Evolutionary conservation across 2,113 vertebrate species (phyloP), one percentile per base, ranked within the genome.

Genomic region (Periophthalmus modestus): DNA sequence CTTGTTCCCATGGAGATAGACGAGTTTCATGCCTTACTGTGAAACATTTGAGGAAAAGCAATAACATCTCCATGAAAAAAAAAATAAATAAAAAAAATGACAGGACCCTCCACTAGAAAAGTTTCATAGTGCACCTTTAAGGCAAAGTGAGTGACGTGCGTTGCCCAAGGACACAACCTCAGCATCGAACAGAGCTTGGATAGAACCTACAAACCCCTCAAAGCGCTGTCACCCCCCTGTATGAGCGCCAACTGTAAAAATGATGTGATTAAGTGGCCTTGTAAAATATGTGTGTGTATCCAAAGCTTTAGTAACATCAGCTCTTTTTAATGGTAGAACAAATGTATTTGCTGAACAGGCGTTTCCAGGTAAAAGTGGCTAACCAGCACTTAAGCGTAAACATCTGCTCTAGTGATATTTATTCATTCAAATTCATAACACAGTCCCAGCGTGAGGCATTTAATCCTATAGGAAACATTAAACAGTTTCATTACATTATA

Each of bases 371-470:
- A 18, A 62, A 62, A 62, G 59, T 19, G 59, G 6, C 59, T 18
- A 15, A 6, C 28, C 9, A 13, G 63, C 46, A 47, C 39, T 86
- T 72, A 71, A 36, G 54, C 23, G 16, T 59, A 58, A 28, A 55
- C 50, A 69, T 23, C 33, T 77, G 57, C 0, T 65, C 71, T 74
- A 43, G 4, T 24, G 33, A 21, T 62, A 9, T 72, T 69, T 71
- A 61, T 48, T 72, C 72, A 74, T 78, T 82, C 11, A 34, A 46
- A 77, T 80, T 82, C 68, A 73, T 48, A 68, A 4, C 39, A 59
- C 16, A 15, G 61, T n/a, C 48, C 24, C 36, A 77, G 39, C 59
- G 21, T 24, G 18, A 36, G 54, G 15, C 63, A n/a, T 67, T 79
- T 71, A 66, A 77, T 67, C 39, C 62, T 52, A 36, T 11, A 79